Evolutionary conservation across 1,140 invertebrate species (phyloP).

Genomic region (Drosophila bipectinata): DNA sequence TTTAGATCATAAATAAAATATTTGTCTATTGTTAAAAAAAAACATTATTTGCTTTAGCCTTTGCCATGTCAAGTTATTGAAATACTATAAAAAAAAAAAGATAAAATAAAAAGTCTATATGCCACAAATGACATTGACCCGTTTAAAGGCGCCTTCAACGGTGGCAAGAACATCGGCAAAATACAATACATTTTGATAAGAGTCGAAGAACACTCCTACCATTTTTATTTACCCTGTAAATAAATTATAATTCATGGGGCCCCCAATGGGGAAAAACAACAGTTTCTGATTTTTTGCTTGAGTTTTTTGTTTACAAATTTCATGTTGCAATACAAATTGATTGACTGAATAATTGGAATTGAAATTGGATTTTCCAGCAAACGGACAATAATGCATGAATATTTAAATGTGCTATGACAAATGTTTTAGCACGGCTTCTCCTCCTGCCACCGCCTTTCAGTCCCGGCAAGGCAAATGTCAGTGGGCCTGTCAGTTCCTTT

Average conservation of each 20-base stretch:
- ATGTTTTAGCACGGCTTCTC: slow-evolving; percentile 52
- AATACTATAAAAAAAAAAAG: slow-evolving; percentile 4
- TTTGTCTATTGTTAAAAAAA: slow-evolving; percentile 27
- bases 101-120: slow-evolving; percentile 3
- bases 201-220: slow-evolving; percentile 14
- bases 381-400: slow-evolving; percentile 50
- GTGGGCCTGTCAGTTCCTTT: slow-evolving; percentile 49
- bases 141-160: slow-evolving; percentile 43
- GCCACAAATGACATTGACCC: slow-evolving; percentile 64
- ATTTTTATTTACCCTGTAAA: slow-evolving; percentile 49
- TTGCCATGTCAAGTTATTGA: slow-evolving; percentile 12
- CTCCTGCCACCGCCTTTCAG: not conserved
- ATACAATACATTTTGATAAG: slow-evolving; percentile 57
- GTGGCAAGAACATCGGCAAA: slow-evolving; percentile 37
- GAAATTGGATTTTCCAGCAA: slow-evolving; percentile 36
- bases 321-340: slow-evolving; percentile 36
- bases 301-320: slow-evolving; percentile 26
- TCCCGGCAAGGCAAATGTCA: slow-evolving; percentile 54
- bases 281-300: slow-evolving; percentile 21
- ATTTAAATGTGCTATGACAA: slow-evolving; percentile 59
- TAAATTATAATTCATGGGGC: slow-evolving; percentile 54
- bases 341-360: slow-evolving; percentile 51
- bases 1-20: slow-evolving; percentile 42
- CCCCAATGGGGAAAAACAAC: slow-evolving; percentile 31
- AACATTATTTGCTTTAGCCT: slow-evolving; percentile 36